phyloP scores from a whole-genome alignment of 2,797 vertebrate genomes.

The Chromis chromis region DNA sequence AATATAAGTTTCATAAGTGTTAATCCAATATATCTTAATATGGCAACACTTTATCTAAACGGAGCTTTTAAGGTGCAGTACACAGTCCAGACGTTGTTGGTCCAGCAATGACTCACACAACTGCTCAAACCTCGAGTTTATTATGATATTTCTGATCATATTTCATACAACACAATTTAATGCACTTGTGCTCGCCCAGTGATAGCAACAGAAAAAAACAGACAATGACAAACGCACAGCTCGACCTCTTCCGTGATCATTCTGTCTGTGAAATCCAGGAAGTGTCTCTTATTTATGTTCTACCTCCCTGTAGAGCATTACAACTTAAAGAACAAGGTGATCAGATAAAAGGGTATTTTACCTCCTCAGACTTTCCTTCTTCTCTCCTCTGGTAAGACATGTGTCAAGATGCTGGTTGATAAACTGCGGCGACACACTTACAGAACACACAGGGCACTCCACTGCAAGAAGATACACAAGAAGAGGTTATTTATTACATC shows the following conservation, averaged over 20 bases:
- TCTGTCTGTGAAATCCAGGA: not conserved
- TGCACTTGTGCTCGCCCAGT: too few relatives aligned
- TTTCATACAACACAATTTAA: not conserved
- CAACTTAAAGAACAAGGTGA: conserved; percentile 10
- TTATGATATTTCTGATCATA: not conserved
- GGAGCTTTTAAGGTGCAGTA: too few relatives aligned
- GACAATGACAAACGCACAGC: not conserved
- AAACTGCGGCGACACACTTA: conserved; percentile 85
- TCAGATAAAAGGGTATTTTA: conserved; percentile 60
- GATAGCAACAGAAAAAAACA: too few relatives aligned
- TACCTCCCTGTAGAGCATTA: not conserved
- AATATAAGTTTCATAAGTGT: too few relatives aligned
- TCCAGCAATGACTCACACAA: not conserved
- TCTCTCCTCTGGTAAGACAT: conserved; percentile 90
- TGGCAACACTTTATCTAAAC: too few relatives aligned
- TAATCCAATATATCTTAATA: too few relatives aligned
- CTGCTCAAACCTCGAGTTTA: not conserved
- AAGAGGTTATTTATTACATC: not conserved
- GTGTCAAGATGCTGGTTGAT: conserved; percentile 94
- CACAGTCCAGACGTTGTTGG: too few relatives aligned
- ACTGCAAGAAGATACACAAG: conserved; percentile 81
- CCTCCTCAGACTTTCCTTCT: conserved; percentile 94
- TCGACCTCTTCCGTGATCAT: not conserved
- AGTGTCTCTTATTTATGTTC: not conserved
- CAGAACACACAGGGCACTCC: conserved; percentile 92